Evolutionary conservation across 2,888 invertebrate species (phyloP).

Genomic region (Drosophila mettleri): DNA sequence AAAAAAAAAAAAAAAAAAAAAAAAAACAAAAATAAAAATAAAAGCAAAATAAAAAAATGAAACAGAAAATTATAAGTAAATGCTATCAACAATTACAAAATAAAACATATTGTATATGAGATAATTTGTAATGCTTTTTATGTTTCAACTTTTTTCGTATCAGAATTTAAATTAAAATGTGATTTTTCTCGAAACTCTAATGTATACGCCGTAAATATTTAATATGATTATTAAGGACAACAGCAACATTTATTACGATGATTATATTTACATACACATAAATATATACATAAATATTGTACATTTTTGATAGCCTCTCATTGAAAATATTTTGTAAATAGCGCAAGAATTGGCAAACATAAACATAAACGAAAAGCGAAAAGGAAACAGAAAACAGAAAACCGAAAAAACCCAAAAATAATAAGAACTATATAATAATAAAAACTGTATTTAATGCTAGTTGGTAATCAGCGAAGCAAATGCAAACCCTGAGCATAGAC

Average conservation of each 20-base stretch:
- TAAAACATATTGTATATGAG: constrained; percentile 56
- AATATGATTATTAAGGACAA: constrained; percentile 74
- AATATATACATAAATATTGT: constrained; percentile 76
- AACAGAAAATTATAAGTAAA: constrained; percentile 22
- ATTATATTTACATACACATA: constrained; percentile 69
- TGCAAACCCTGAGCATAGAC: constrained; percentile 81
- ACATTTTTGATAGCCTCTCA: constrained; percentile 78
- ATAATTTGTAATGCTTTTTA: constrained; percentile 66
- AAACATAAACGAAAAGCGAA: constrained; percentile 18
- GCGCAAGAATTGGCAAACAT: constrained; percentile 45
- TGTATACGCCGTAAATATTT: constrained; percentile 82
- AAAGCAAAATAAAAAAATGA: constrained; percentile 1
- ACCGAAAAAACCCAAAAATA: constrained; percentile 21
- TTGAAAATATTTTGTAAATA: constrained; percentile 75
- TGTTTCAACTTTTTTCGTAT: constrained; percentile 70
- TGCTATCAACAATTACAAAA: constrained; percentile 43
- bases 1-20: neutral
- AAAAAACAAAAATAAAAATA: neutral
- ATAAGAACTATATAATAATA: constrained; percentile 21
- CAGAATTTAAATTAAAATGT: constrained; percentile 82
- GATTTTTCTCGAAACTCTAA: constrained; percentile 83
- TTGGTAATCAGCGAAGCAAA: constrained; percentile 59
- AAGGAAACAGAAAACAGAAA: constrained; percentile 10
- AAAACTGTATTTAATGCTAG: constrained; percentile 68
- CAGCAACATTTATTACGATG: constrained; percentile 73